Conservation (phyloP, 2,888 invertebrate species). For the Erannis defoliaria region DNA sequence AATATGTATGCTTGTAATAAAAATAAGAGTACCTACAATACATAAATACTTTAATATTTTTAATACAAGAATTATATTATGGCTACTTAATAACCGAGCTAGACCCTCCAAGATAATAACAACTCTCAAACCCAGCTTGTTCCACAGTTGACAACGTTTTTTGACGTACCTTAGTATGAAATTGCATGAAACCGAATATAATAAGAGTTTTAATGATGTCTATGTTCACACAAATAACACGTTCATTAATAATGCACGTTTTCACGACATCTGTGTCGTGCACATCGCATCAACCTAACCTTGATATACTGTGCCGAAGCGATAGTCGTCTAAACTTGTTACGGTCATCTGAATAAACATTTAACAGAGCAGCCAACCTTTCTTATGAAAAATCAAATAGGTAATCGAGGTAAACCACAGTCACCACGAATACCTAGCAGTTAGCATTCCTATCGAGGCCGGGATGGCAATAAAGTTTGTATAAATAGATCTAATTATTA, state of each 20-base stretch:
- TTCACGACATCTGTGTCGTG: conserved; percentile 12
- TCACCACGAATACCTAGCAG: conserved; percentile 55
- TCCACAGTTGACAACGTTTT: no score
- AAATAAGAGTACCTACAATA: no score
- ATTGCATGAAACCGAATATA: no score
- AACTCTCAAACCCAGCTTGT: no score
- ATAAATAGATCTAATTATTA: background rate
- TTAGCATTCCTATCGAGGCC: conserved; percentile 53
- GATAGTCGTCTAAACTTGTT: conserved; percentile 46
- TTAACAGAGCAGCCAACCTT: conserved; percentile 61
- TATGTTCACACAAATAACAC: background rate
- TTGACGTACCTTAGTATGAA: no score
- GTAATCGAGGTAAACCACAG: conserved; percentile 69
- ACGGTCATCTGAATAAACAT: conserved; percentile 58
- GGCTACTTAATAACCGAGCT: no score
- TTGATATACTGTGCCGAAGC: conserved; percentile 24
- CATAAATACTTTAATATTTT: background rate
- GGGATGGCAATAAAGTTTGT: conserved; percentile 25
- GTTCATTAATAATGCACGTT: conserved; percentile 16
- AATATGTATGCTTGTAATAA: no score
- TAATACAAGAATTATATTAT: background rate
- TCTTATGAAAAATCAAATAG: conserved; percentile 63
- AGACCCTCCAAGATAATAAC: no score
- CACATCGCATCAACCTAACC: conserved; percentile 18
- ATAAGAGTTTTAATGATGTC: conserved; percentile 5